Evolutionary conservation across 1,140 invertebrate species (phyloP).

Genomic region (Polypedilum vanderplanki): DNA sequence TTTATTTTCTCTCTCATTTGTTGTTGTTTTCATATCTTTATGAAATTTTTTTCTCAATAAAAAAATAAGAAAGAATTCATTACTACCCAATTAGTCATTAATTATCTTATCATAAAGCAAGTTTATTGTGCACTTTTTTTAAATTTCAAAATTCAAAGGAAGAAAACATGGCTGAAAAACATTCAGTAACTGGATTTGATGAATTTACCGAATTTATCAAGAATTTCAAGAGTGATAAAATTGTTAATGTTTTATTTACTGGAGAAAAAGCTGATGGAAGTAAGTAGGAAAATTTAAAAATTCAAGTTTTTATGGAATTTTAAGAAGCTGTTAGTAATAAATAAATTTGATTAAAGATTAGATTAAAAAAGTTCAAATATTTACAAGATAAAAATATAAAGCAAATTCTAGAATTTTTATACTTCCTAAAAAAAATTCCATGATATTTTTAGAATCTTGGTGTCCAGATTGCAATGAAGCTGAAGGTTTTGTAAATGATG

Average conservation of each 20-base stretch:
- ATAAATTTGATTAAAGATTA: too few species aligned
- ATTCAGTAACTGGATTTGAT: not conserved
- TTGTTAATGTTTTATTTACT: not conserved
- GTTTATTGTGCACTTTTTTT: too few species aligned
- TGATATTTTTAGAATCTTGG: conserved; percentile 45
- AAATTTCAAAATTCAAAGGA: too few species aligned
- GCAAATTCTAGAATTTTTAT: too few species aligned
- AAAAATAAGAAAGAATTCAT: too few species aligned
- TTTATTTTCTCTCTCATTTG: too few species aligned
- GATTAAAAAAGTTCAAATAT: not conserved
- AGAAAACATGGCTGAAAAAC: not conserved
- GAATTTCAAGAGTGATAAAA: not conserved
- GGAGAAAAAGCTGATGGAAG: not conserved
- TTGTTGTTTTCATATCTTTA: too few species aligned
- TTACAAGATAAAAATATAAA: too few species aligned
- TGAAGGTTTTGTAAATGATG: conserved; percentile 49
- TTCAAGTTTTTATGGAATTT: not conserved
- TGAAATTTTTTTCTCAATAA: too few species aligned
- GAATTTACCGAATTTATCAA: not conserved
- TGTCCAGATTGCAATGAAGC: conserved; percentile 60
- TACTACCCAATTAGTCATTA: too few species aligned
- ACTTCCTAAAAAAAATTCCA: not conserved
- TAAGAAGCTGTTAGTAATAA: too few species aligned
- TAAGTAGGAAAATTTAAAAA: not conserved
- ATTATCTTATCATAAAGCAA: not conserved